A percentile compares a stretch with the other conserved stretches of the same genome.
These are phyloP conservation scores for Heliconius eleuchia DNA, from an alignment of 1,140 invertebrate genomes.

Conservation along the genomic window DNA sequence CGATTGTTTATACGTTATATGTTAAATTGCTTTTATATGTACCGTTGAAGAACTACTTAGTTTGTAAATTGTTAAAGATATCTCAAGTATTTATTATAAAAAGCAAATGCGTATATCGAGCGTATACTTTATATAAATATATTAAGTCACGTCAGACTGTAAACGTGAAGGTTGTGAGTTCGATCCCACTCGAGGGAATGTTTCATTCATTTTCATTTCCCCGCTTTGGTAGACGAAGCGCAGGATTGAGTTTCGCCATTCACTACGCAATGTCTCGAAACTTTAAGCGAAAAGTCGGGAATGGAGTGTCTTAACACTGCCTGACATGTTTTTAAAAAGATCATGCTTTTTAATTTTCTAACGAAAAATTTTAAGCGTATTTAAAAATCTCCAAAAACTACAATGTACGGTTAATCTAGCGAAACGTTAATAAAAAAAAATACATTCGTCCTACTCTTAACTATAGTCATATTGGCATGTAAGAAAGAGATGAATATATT, in stretches of 20 bases:
- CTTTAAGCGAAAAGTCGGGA: neutral
- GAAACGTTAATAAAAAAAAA: neutral
- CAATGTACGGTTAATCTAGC: neutral
- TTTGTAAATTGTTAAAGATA: neutral
- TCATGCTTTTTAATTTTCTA: no score
- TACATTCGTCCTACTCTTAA: constrained; percentile 1
- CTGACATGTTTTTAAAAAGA: no score
- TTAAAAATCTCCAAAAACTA: no score
- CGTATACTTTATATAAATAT: neutral
- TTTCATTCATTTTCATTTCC: neutral
- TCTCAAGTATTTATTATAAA: neutral
- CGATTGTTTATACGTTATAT: neutral
- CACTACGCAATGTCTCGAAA: neutral
- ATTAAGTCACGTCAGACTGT: no score
- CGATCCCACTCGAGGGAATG: no score
- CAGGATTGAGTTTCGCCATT: no score
- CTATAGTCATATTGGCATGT: neutral
- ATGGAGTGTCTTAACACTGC: no score
- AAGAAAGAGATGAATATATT: constrained; percentile 2
- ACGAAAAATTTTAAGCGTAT: no score
- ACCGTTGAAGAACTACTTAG: neutral
- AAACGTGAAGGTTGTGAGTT: no score
- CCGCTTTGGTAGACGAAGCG: no score
- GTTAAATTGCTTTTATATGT: neutral
- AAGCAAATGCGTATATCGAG: constrained; percentile 2